Conservation (phyloP, 2,888 invertebrate species). For the Caenorhabditis angaria region DNA sequence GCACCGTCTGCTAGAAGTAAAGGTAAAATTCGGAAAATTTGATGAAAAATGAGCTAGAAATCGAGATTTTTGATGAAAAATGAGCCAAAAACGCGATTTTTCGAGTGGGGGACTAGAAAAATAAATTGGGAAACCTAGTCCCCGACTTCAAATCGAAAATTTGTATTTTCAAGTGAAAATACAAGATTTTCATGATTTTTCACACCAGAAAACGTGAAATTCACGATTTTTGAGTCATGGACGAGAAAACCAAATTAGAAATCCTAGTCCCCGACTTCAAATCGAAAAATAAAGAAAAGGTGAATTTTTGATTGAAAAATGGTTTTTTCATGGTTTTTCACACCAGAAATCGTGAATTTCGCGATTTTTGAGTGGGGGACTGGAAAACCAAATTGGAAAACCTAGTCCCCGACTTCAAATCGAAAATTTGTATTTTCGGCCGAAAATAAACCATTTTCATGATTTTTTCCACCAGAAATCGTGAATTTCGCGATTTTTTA, state of each 20-base stretch:
- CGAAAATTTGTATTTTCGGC: too few species aligned
- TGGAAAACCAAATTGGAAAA: too few species aligned
- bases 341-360: background rate
- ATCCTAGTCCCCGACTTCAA: background rate
- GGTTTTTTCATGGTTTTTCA: background rate
- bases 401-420: too few species aligned
- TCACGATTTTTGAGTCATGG: conserved; percentile 6
- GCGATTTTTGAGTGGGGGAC: too few species aligned
- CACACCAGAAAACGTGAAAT: conserved; percentile 12
- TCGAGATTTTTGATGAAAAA: background rate
- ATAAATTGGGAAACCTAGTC: background rate
- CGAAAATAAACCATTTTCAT: too few species aligned
- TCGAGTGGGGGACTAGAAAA: too few species aligned
- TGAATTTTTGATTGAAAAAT: background rate
- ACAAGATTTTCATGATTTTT: conserved; percentile 7
- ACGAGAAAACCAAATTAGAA: too few species aligned
- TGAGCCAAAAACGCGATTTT: too few species aligned
- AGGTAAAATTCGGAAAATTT: conserved; percentile 31
- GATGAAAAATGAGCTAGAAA: too few species aligned
- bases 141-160: too few species aligned
- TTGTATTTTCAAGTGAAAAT: too few species aligned
- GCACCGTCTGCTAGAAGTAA: conserved; percentile 58
- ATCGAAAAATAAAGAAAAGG: background rate
- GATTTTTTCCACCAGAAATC: too few species aligned
- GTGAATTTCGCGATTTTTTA: conserved; percentile 81